Conservation (phyloP, 2,888 invertebrate species). For the Drosophila fungiperda region DNA sequence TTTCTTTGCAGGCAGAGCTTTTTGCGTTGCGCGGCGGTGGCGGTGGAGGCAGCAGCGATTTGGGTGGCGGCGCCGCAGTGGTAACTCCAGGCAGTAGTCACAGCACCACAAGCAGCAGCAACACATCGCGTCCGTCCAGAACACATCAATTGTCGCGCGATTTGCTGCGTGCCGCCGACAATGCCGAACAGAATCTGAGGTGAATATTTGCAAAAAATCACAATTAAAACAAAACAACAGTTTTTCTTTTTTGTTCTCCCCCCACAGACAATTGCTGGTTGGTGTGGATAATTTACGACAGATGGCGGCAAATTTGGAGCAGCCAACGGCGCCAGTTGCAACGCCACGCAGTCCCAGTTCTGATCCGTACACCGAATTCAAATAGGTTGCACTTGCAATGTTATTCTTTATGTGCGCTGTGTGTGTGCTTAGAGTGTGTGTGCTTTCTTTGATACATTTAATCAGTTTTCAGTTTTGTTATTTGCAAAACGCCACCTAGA, state of each 20-base stretch:
- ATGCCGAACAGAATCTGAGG: conserved; percentile 89
- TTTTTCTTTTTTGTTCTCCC: background rate
- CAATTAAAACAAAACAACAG: too few relatives aligned
- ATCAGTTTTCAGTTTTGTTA: conserved; percentile 44
- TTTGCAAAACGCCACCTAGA: conserved; percentile 50
- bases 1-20: conserved; percentile 49
- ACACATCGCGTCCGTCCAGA: conserved; percentile 85
- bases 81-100: conserved; percentile 43
- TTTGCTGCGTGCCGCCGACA: conserved; percentile 87
- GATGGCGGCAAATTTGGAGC: conserved; percentile 88
- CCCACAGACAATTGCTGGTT: conserved; percentile 87
- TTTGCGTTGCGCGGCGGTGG: conserved; percentile 38
- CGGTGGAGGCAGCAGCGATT: conserved; percentile 2
- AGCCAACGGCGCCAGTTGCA: conserved; percentile 58
- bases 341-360: conserved; percentile 67
- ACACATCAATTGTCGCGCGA: conserved; percentile 87
- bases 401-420: conserved; percentile 17
- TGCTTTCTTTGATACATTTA: conserved; percentile 42
- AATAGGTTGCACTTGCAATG: conserved; percentile 30
- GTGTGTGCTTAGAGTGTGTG: conserved; percentile 34
- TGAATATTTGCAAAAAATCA: conserved; percentile 63
- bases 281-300: conserved; percentile 89
- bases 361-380: conserved; percentile 78
- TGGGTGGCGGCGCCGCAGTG: conserved; percentile 36
- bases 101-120: conserved; percentile 61